Conservation (phyloP, 2,797 vertebrate species). For the Pseudocheirus occidentalis region DNA sequence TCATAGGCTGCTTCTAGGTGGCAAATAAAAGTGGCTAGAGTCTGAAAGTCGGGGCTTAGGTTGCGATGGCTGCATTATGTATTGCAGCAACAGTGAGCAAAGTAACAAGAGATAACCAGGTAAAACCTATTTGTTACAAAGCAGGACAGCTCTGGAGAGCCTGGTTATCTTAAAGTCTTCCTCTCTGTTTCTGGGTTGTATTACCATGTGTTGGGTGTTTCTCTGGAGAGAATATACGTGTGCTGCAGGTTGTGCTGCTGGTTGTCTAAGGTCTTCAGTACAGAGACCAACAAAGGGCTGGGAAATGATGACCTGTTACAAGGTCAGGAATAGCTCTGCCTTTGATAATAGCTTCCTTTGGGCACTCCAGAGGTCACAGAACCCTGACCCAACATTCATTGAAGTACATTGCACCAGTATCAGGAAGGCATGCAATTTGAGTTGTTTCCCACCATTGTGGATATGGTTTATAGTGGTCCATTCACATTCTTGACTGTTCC, state of each 20-base stretch:
- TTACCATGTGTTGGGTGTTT: not conserved
- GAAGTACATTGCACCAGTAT: not conserved
- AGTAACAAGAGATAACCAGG: not conserved
- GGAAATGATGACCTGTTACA: not conserved
- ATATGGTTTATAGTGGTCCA: not conserved
- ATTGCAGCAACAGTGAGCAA: not conserved
- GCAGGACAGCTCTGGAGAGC: not conserved
- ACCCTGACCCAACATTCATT: not conserved
- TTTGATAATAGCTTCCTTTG: not conserved
- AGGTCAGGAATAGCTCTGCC: not conserved
- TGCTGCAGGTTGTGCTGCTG: not conserved
- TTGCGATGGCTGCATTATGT: not conserved
- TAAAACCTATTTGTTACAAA: not conserved
- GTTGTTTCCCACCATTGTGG: not conserved
- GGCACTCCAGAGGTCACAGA: not conserved
- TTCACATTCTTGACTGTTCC: not conserved
- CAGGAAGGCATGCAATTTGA: not conserved
- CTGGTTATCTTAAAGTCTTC: not conserved
- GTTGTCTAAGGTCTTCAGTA: not conserved
- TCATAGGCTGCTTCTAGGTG: not conserved
- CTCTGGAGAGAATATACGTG: not conserved
- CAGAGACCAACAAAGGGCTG: not conserved
- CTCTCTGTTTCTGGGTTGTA: not conserved
- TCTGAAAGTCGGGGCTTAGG: not conserved
- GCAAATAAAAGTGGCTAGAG: not conserved